Evolutionary conservation across 2,888 invertebrate species (phyloP), one percentile per base, ranked within the genome.

Genomic region (Phaonia tiefii): DNA sequence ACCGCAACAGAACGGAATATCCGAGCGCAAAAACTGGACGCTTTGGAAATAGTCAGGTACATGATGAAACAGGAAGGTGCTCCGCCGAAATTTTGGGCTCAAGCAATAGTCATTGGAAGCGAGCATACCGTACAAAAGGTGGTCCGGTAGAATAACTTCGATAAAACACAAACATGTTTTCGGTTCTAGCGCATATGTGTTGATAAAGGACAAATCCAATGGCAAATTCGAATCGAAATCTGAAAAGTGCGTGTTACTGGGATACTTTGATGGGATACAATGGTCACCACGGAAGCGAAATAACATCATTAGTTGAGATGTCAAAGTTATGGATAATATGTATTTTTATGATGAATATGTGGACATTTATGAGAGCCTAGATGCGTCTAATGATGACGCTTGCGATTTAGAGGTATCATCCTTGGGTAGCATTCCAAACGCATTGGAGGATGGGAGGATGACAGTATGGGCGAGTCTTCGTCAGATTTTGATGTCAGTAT

Each of bases 81-180:
- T 5, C 73, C 83, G 4, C 51, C 84, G 10, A 49, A 42, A 4
- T 85, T 86, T 67, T 88, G 87, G 86, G 86, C 85, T 42, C 87
- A n/a, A n/a, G n/a, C n/a, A n/a, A n/a, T n/a, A n/a, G n/a, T n/a
- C 88, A 51, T 2, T 76, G 75, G 74, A 71, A 72, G 39, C 42
- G 44, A 3, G 80, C 76, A 71, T 60, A 46, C 20, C 72, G 81
- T 22, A 74, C 58, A 42, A 42, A 10, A 54, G 77, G 20, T 78
- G 75, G 75, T 63, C 76, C 26, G 49, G 46, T 2, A 83, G 75
- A 69, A 69, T 46, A 15, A 70, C 83, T 20, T 69, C 66, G 8
- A 54, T 80, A 15, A 54, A 15, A 22, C 72, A 80, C 56, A 42
- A 80, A 65, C n/a, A n/a, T n/a, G 44, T 71, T 11, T 79, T 79